Percentiles rank a stretch among this genome's conserved stretches.
phyloP scores from a whole-genome alignment of 2,888 invertebrate genomes.

The Lordiphosa fenestrarum region DNA sequence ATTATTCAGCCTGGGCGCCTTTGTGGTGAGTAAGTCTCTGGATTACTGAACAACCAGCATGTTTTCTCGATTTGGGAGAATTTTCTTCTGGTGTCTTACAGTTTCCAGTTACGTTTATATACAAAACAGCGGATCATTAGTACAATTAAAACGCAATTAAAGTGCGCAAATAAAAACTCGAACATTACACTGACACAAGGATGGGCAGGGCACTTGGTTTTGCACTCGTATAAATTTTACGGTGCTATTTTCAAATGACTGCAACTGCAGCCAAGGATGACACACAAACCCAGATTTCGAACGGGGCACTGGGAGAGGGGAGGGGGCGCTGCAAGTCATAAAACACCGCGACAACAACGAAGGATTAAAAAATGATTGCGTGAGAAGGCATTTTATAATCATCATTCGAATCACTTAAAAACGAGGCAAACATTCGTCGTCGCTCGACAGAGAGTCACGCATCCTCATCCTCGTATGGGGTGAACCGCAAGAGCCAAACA shows the following conservation, averaged over 20 bases:
- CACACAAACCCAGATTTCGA: conserved; percentile 56
- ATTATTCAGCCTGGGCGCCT: too few relatives aligned
- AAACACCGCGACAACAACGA: conserved; percentile 52
- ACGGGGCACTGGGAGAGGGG: not conserved
- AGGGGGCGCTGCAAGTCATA: conserved; percentile 29
- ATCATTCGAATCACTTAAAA: conserved; percentile 65
- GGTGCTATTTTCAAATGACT: conserved; percentile 59
- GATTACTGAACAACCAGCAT: conserved; percentile 6
- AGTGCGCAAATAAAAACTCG: conserved; percentile 18
- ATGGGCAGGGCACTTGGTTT: conserved; percentile 27
- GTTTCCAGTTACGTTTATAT: conserved; percentile 55
- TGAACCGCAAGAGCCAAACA: conserved; percentile 64
- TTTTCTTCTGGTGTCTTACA: conserved; percentile 44
- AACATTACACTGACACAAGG: conserved; percentile 2
- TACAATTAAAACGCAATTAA: conserved; percentile 75
- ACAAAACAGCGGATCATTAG: conserved; percentile 68
- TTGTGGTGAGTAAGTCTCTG: conserved; percentile 29
- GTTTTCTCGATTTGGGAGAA: conserved; percentile 17
- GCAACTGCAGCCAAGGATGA: conserved; percentile 38
- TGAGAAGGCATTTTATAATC: conserved; percentile 76
- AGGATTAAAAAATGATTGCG: conserved; percentile 75
- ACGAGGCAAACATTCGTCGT: conserved; percentile 48
- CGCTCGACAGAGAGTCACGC: conserved; percentile 10
- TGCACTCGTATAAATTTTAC: conserved; percentile 69
- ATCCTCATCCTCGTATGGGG: conserved; percentile 8